Conservation (phyloP, 2,888 invertebrate genomes). For the Sycophila texana region DNA sequence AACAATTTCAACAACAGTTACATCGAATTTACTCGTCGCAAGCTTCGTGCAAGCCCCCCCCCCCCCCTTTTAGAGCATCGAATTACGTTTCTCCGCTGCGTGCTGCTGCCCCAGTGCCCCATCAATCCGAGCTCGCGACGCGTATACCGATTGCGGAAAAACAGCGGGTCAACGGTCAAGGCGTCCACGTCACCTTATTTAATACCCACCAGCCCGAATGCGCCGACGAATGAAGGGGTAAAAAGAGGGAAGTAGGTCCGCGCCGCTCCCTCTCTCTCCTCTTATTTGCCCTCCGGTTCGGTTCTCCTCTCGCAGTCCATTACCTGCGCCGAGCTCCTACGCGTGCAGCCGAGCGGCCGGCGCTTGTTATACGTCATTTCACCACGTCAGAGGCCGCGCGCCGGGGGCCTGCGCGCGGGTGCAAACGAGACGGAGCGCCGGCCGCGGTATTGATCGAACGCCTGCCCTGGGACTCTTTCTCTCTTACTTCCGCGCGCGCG, state of each 20-base stretch:
- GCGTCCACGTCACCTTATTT: background rate
- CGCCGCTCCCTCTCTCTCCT: background rate
- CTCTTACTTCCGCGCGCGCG: constrained; percentile 3
- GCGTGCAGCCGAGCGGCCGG: background rate
- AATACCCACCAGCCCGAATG: too few relatives aligned
- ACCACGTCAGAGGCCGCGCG: constrained; percentile 40
- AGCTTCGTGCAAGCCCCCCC: too few relatives aligned
- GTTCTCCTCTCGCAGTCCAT: constrained; percentile 27
- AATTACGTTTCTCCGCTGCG: too few relatives aligned
- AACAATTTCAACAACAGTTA: too few relatives aligned
- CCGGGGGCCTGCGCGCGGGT: background rate
- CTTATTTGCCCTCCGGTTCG: background rate
- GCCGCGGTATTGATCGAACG: constrained; percentile 35
- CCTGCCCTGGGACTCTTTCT: constrained; percentile 11
- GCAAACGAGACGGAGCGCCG: constrained; percentile 9
- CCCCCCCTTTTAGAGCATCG: too few relatives aligned
- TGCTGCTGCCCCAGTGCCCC: too few relatives aligned
- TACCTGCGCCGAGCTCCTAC: constrained; percentile 7
- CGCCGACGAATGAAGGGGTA: too few relatives aligned
- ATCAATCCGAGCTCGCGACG: too few relatives aligned
- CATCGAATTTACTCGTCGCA: too few relatives aligned
- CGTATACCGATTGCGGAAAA: too few relatives aligned
- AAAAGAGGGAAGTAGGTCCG: background rate
- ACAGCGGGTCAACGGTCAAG: too few relatives aligned
- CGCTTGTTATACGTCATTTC: constrained; percentile 46